phyloP scores from a whole-genome alignment of 2,113 vertebrate genomes.

The Oryzias melastigma region DNA sequence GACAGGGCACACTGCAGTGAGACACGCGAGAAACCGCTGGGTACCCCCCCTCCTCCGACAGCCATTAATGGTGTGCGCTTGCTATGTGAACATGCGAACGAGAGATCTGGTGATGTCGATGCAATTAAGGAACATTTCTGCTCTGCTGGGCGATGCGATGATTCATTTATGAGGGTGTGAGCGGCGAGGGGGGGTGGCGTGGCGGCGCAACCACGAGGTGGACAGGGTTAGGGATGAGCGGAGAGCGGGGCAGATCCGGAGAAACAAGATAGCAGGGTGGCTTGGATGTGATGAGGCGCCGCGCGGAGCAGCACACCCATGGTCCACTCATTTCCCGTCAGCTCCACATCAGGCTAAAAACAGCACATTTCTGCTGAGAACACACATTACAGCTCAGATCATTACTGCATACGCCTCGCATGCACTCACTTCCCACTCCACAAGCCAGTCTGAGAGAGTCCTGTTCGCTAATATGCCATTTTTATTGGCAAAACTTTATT shows the following conservation, averaged over 20 bases:
- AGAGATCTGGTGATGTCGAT: constrained; percentile 50
- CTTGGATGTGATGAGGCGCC: constrained; percentile 51
- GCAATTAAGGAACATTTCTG: constrained; percentile 74
- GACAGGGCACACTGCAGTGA: constrained; percentile 59
- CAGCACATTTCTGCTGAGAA: constrained; percentile 29
- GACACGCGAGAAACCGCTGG: constrained; percentile 38
- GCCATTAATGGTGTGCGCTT: constrained; percentile 41
- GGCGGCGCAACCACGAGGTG: constrained; percentile 32
- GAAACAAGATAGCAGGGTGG: constrained; percentile 40
- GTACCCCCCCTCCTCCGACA: neutral
- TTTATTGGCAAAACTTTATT: no score
- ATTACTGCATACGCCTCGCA: neutral
- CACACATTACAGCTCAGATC: constrained; percentile 27
- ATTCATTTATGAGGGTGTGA: constrained; percentile 71
- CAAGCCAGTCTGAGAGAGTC: no score
- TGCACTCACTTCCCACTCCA: constrained; percentile 10
- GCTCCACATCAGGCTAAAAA: constrained; percentile 42
- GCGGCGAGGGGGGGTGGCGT: constrained; percentile 12
- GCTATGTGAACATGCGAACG: constrained; percentile 53
- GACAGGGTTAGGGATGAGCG: constrained; percentile 47
- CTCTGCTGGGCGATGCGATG: constrained; percentile 69
- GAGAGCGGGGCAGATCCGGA: constrained; percentile 34
- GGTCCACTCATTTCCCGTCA: constrained; percentile 56
- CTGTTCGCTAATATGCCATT: no score
- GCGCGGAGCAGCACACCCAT: constrained; percentile 30